Evolutionary conservation across 2,888 invertebrate genomes (phyloP).

Genomic region (Gymnosoma rotundatum): DNA sequence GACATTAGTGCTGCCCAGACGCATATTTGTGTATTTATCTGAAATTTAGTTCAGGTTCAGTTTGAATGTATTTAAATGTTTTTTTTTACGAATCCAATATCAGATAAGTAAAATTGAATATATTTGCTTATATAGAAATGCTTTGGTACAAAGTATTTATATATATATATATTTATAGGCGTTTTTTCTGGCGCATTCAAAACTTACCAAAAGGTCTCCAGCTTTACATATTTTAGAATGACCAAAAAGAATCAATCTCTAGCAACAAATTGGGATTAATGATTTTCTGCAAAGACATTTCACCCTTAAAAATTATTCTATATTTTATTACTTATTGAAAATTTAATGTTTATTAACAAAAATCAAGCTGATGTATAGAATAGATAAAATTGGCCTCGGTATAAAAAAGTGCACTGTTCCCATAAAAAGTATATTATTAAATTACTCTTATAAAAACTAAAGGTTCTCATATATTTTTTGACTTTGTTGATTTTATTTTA

Average conservation of each 20-base stretch:
- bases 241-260: constrained; percentile 81
- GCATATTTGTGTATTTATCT: constrained; percentile 81
- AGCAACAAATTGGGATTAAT: constrained; percentile 82
- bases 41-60: constrained; percentile 82
- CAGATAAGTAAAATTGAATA: constrained; percentile 72
- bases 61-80: constrained; percentile 77
- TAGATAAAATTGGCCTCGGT: constrained; percentile 51
- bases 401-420: constrained; percentile 20
- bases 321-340: constrained; percentile 73
- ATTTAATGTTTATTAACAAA: constrained; percentile 63
- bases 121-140: constrained; percentile 73
- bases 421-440: constrained; percentile 6
- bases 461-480: background rate
- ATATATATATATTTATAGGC: constrained; percentile 70
- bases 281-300: constrained; percentile 89
- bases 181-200: constrained; percentile 79
- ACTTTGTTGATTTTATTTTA: background rate
- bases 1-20: constrained; percentile 79
- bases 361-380: constrained; percentile 57
- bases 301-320: constrained; percentile 84
- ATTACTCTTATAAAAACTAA: background rate
- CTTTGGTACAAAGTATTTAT: constrained; percentile 73
- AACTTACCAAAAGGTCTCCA: constrained; percentile 82
- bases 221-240: constrained; percentile 82
- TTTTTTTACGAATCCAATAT: constrained; percentile 68